A percentile compares a stretch with the other conserved stretches of the same genome.
These are phyloP conservation scores for Gadus macrocephalus DNA, from an alignment of 2,113 vertebrate genomes.

Conservation along the genomic window DNA sequence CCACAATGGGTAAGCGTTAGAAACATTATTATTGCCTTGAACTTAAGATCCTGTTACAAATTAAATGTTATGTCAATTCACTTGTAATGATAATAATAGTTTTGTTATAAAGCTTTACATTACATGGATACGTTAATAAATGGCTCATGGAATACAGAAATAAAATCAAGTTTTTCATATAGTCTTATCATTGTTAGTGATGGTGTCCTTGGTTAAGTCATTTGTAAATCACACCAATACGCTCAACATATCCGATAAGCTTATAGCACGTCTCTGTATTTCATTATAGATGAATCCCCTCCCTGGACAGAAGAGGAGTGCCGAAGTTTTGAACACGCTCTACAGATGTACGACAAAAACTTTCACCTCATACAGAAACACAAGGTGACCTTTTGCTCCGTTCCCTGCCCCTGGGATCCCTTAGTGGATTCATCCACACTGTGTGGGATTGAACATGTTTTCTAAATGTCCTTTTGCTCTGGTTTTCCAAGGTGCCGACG, in stretches of 20 bases:
- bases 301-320: conserved; percentile 99
- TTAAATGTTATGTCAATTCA: too few species aligned
- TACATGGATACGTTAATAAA: too few species aligned
- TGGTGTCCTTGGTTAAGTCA: too few species aligned
- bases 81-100: too few species aligned
- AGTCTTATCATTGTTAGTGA: too few species aligned
- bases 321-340: conserved; percentile 93
- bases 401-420: background rate
- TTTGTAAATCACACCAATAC: too few species aligned
- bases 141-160: too few species aligned
- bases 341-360: conserved; percentile 95
- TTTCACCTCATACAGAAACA: conserved; percentile 99
- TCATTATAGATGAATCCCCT: conserved; percentile 79
- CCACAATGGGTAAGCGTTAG: conserved; percentile 79
- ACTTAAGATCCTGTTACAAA: too few species aligned
- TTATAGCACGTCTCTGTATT: background rate
- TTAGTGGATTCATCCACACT: background rate
- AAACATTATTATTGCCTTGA: background rate
- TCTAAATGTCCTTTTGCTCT: background rate
- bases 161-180: too few species aligned
- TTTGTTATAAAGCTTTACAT: too few species aligned
- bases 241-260: too few species aligned
- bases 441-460: background rate
- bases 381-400: conserved; percentile 76
- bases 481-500: conserved; percentile 78